Conservation (phyloP, 1,140 invertebrate species). For the Colletes gigas region DNA sequence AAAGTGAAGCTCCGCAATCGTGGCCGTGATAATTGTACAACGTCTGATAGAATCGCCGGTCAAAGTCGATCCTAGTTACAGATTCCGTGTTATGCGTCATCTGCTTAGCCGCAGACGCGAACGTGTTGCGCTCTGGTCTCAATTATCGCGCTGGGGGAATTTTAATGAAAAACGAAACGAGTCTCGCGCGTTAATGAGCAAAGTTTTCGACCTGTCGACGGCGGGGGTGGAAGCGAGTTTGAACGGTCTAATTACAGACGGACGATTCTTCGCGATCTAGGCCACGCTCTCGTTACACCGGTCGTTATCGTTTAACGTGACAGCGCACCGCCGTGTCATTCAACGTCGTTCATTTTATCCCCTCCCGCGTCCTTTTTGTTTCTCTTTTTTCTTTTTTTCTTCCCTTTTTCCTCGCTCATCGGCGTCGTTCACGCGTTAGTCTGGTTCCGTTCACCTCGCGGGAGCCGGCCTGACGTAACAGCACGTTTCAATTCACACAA, state of each 20-base stretch:
- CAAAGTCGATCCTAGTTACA: neutral
- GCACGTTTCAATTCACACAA: conserved; percentile 32
- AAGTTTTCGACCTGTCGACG: conserved; percentile 33
- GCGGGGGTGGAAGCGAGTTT: conserved; percentile 11
- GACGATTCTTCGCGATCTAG: conserved; percentile 33
- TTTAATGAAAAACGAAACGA: conserved; percentile 8
- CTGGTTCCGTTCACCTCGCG: neutral
- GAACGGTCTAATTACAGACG: conserved; percentile 43
- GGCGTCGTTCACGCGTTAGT: neutral
- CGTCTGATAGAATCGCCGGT: neutral
- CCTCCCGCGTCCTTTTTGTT: neutral
- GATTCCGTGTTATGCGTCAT: neutral
- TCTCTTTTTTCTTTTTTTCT: too few relatives aligned
- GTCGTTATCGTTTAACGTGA: conserved; percentile 22
- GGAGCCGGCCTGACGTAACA: conserved; percentile 12
- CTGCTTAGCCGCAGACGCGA: neutral
- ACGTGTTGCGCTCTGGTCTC: conserved; percentile 11
- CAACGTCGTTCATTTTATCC: conserved; percentile 25
- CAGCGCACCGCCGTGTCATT: conserved; percentile 14
- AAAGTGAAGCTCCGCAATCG: too few relatives aligned
- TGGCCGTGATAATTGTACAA: too few relatives aligned
- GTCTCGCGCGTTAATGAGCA: conserved; percentile 26
- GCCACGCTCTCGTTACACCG: conserved; percentile 23
- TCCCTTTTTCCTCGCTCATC: neutral
- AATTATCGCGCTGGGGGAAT: conserved; percentile 13